Evolutionary conservation across 1,140 invertebrate species (phyloP), one percentile per base, ranked within the genome.

Genomic region (Camponotus pennsylvanicus): DNA sequence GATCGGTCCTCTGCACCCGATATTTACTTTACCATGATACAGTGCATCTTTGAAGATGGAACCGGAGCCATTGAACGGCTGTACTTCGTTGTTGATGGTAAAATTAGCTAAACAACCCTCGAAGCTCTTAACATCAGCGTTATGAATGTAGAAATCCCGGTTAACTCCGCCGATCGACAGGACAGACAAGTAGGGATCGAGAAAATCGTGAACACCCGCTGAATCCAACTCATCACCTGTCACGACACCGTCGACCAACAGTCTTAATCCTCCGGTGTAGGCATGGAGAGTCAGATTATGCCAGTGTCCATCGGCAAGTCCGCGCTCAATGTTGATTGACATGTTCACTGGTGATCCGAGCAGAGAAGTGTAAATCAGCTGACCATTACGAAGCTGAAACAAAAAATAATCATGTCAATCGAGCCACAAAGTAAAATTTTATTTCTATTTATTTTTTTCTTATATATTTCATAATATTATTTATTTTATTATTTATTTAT

Each of bases 101-200:
- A 99, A 98, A 92, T 98, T 98, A 0, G 97, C 97, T 52, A 99
- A 94, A 91, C 99, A 99, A 13, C 98, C 99, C 93, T 97, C 97
- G 93, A 99, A 99, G 90, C 95, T 96, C 27, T 95, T 94, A 15
- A 96, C 93, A 18, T 93, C 90, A 77, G 96, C 95, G 84, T 96
- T 94, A 70, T 80, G 91, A 67, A 95, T 92, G 92, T 96, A 97
- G 7, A 95, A 92, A 73, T 96, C 95, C 45, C 93, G 90, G 87
- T 96, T 95, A 0, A 96, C 96, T 21, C 98, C 98, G 37, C 98
- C 98, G 64, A 99, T 92, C 0, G 96, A 97, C 2, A 99, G 92
- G 5, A 96, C 95, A 0, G 98, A 98, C 9, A 99, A 94, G 92
- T 98, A 98, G 2, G 98, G 98, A 94, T 99, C 98, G 9, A 99